Evolutionary conservation across 2,888 invertebrate genomes (phyloP).

Genomic region (Oscheius sp.): DNA sequence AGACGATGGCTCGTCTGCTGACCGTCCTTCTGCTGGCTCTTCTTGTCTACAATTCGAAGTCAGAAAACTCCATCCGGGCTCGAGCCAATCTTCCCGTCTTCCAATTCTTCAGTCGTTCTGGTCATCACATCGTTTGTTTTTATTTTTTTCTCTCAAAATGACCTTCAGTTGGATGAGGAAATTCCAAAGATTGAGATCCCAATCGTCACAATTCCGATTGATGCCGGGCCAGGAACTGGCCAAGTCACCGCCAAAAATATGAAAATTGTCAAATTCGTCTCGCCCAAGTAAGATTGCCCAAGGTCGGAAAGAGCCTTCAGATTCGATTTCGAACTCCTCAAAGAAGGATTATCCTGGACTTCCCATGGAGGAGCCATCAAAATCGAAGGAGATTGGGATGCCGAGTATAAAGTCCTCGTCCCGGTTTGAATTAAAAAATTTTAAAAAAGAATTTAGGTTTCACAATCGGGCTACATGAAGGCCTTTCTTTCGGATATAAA

Average conservation of each 20-base stretch:
- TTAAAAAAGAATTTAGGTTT: slow-evolving; percentile 38
- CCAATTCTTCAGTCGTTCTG: slow-evolving; percentile 50
- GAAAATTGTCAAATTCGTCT: slow-evolving; percentile 54
- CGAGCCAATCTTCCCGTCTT: slow-evolving; percentile 30
- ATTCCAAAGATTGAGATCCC: slow-evolving; percentile 62
- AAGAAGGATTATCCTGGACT: slow-evolving; percentile 51
- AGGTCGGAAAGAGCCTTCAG: slow-evolving; percentile 22
- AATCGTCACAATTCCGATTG: slow-evolving; percentile 55
- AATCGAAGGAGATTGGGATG: slow-evolving; percentile 59
- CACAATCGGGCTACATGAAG: slow-evolving; percentile 58
- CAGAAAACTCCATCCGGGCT: slow-evolving; percentile 12
- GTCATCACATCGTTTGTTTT: slow-evolving; percentile 41
- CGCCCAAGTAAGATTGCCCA: slow-evolving; percentile 44
- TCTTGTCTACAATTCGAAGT: neutral
- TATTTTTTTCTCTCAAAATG: neutral
- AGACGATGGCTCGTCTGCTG: no score
- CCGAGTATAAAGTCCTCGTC: slow-evolving; percentile 51
- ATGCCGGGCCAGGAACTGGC: slow-evolving; percentile 53
- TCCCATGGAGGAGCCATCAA: slow-evolving; percentile 55
- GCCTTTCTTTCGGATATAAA: slow-evolving; percentile 52
- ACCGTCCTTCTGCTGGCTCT: neutral
- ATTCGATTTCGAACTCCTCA: slow-evolving; percentile 37
- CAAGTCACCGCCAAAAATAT: slow-evolving; percentile 50
- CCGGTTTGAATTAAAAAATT: slow-evolving; percentile 37
- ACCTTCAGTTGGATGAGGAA: slow-evolving; percentile 55